Evolutionary conservation across 2,113 vertebrate genomes (phyloP).

Genomic region (Pituophis catenifer): DNA sequence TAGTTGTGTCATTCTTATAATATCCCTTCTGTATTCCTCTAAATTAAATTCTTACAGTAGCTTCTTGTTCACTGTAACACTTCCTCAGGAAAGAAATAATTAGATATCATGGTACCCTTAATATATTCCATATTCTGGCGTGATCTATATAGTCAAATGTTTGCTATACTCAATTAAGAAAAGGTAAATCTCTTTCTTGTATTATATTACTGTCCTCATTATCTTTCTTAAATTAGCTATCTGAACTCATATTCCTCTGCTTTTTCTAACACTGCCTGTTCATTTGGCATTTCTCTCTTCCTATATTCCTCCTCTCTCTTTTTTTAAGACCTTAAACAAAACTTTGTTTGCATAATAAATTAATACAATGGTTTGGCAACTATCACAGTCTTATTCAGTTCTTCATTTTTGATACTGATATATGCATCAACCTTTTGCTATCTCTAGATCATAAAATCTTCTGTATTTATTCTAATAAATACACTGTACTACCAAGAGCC

Average conservation of each 20-base stretch:
- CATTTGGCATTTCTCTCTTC: neutral
- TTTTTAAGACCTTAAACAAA: neutral
- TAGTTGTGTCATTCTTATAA: neutral
- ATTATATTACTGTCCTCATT: neutral
- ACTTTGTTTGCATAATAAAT: neutral
- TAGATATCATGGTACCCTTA: neutral
- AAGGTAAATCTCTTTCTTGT: neutral
- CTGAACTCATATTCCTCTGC: neutral
- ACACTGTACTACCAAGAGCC: too few species aligned
- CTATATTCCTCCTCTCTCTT: neutral
- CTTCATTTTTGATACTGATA: neutral
- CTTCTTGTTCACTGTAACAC: neutral
- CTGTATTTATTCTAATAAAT: neutral
- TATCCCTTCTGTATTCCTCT: neutral
- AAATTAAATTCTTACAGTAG: neutral
- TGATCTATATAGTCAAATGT: neutral
- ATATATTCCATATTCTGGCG: neutral
- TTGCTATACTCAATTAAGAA: neutral
- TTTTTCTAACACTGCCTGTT: neutral
- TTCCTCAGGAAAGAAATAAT: neutral
- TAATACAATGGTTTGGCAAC: neutral
- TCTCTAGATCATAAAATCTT: neutral
- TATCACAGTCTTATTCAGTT: neutral
- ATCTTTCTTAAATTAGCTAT: neutral
- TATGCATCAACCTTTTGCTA: neutral